Evolutionary conservation across 2,888 invertebrate genomes (phyloP).

Genomic region (Papilio demoleus): DNA sequence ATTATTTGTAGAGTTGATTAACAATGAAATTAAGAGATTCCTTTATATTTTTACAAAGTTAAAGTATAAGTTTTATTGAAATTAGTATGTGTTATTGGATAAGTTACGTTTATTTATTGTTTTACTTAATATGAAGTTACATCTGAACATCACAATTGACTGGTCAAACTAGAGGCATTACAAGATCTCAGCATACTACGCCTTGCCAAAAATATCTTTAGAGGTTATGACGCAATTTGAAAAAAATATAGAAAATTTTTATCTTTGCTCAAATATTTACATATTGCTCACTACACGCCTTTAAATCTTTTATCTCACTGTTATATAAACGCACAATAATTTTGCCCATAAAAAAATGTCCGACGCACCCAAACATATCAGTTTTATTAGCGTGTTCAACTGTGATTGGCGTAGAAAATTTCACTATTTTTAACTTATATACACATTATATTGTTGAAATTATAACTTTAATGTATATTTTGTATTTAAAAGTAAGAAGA

Average conservation of each 20-base stretch:
- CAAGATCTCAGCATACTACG: conserved; percentile 75
- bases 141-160: conserved; percentile 66
- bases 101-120: conserved; percentile 54
- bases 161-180: conserved; percentile 69
- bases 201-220: conserved; percentile 76
- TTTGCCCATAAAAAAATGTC: background rate
- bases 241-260: conserved; percentile 41
- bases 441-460: conserved; percentile 20
- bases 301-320: conserved; percentile 34
- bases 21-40: conserved; percentile 32
- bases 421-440: conserved; percentile 26
- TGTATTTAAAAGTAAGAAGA: background rate
- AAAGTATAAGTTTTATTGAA: conserved; percentile 42
- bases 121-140: conserved; percentile 47
- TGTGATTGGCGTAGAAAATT: conserved; percentile 63
- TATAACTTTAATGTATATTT: conserved; percentile 18
- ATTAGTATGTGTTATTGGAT: conserved; percentile 47
- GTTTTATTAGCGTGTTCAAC: conserved; percentile 59
- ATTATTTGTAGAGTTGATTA: conserved; percentile 33
- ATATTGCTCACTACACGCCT: conserved; percentile 58
- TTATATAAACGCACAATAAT: conserved; percentile 13
- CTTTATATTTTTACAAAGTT: conserved; percentile 34
- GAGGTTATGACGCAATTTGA: conserved; percentile 40
- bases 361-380: background rate
- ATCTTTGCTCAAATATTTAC: conserved; percentile 48